A percentile compares a stretch with the other conserved stretches of the same genome.
phyloP scores from a whole-genome alignment of 2,888 invertebrate genomes.

The Gastrophysa polygoni region DNA sequence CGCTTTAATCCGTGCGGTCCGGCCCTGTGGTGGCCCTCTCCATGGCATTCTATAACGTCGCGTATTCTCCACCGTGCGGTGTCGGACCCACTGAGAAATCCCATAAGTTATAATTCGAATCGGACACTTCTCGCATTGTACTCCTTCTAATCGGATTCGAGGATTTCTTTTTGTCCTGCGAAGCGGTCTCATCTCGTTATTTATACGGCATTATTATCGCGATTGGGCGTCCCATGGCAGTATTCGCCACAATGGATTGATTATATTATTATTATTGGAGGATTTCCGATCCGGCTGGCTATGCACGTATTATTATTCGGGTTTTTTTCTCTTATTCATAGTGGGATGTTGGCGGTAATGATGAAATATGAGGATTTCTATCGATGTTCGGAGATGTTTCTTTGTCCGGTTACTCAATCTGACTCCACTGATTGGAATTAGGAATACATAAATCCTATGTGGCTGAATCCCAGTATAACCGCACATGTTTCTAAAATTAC shows the following conservation, averaged over 20 bases:
- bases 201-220: slow-evolving; percentile 38
- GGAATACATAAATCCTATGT: too few relatives aligned
- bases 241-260: slow-evolving; percentile 31
- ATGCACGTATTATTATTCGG: too few relatives aligned
- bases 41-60: background rate
- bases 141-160: slow-evolving; percentile 38
- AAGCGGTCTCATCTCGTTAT: slow-evolving; percentile 30
- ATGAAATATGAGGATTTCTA: slow-evolving; percentile 3
- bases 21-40: background rate
- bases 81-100: slow-evolving; percentile 44
- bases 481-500: too few relatives aligned
- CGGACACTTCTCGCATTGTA: slow-evolving; percentile 27
- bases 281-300: slow-evolving; percentile 9
- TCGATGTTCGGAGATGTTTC: background rate
- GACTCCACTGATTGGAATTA: too few relatives aligned
- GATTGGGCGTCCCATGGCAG: slow-evolving; percentile 19
- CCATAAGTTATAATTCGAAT: slow-evolving; percentile 42
- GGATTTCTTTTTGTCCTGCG: slow-evolving; percentile 27
- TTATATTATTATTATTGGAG: too few relatives aligned
- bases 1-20: too few relatives aligned
- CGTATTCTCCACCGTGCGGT: slow-evolving; percentile 1
- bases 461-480: too few relatives aligned
- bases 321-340: background rate
- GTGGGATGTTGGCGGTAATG: slow-evolving; percentile 1
- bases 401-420: background rate